Evolutionary conservation across 2,797 vertebrate species (phyloP).

Genomic region (Intellagama lesueurii): DNA sequence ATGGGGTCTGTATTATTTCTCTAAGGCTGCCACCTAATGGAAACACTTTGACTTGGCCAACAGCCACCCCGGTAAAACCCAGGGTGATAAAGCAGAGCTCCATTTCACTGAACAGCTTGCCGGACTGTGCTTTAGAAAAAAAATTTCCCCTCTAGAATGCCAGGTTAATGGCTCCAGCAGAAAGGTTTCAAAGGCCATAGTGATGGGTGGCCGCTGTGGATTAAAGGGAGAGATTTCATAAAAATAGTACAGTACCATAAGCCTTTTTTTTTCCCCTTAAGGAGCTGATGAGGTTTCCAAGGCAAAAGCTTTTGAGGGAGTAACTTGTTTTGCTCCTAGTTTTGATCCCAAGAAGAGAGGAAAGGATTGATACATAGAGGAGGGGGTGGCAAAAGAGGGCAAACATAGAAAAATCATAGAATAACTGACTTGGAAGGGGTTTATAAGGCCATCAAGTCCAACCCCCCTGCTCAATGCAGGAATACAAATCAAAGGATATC

Average conservation of each 20-base stretch:
- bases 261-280: not conserved
- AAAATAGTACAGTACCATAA: not conserved
- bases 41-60: not conserved
- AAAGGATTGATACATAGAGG: not conserved
- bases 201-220: not conserved
- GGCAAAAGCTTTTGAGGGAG: not conserved
- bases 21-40: not conserved
- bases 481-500: too few relatives aligned
- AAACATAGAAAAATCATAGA: not conserved
- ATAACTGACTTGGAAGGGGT: too few relatives aligned
- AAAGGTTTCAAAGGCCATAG: not conserved
- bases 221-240: constrained; percentile 24
- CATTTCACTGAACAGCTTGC: not conserved
- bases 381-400: not conserved
- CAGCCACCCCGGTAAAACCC: not conserved
- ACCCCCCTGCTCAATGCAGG: too few relatives aligned
- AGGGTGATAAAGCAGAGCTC: not conserved
- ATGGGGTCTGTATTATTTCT: constrained; percentile 4
- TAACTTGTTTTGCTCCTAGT: accelerated
- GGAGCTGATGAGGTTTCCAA: not conserved
- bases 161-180: constrained; percentile 43
- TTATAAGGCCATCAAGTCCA: too few relatives aligned
- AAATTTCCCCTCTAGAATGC: constrained; percentile 1
- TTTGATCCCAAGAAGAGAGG: not conserved
- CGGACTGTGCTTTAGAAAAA: constrained; percentile 8